phyloP scores from a whole-genome alignment of 1,140 invertebrate genomes.

The Calycopis cecrops region DNA sequence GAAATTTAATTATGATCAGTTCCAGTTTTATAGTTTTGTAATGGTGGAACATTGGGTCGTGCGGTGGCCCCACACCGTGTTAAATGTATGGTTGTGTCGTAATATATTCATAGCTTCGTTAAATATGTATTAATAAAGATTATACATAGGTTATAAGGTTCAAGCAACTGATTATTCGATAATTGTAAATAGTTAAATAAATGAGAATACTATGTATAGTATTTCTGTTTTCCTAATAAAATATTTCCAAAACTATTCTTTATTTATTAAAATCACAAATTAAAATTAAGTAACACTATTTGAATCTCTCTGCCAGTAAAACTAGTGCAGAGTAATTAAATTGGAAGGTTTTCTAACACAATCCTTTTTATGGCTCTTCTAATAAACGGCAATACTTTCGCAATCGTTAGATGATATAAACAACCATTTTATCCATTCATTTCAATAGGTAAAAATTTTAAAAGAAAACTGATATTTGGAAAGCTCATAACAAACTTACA shows the following conservation, averaged over 20 bases:
- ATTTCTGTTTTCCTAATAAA: slow-evolving; percentile 71
- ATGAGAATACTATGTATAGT: slow-evolving; percentile 57
- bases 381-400: no score
- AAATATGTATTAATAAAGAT: slow-evolving; percentile 63
- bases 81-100: slow-evolving; percentile 75
- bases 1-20: slow-evolving; percentile 63
- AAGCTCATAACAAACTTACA: no score
- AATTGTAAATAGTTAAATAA: slow-evolving; percentile 67
- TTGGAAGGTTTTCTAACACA: no score
- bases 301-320: no score
- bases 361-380: no score
- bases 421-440: no score
- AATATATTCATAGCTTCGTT: slow-evolving; percentile 72
- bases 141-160: slow-evolving; percentile 56
- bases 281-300: no score
- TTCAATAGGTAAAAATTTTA: no score
- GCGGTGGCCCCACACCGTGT: slow-evolving; percentile 52
- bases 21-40: slow-evolving; percentile 69
- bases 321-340: no score
- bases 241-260: slow-evolving; percentile 36
- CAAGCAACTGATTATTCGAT: slow-evolving; percentile 55
- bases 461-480: no score
- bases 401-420: no score
- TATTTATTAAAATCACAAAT: no score
- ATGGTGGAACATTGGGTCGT: slow-evolving; percentile 59